Conservation (phyloP, 2,888 invertebrate species). For the Antheraea yamamai region DNA sequence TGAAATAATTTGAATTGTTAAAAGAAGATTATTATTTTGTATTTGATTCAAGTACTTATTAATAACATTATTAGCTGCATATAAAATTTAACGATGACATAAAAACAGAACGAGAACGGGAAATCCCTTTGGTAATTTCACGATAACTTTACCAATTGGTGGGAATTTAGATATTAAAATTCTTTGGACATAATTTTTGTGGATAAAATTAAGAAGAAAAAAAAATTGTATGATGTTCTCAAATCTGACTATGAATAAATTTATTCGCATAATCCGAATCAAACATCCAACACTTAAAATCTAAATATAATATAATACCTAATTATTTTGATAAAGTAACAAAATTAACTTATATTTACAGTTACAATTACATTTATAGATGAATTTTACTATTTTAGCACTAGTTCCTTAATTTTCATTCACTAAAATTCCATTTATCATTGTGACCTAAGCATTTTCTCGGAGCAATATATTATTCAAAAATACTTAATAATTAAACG, state of each 20-base stretch:
- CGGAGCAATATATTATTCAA: constrained; percentile 19
- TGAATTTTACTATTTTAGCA: constrained; percentile 78
- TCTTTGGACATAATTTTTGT: constrained; percentile 74
- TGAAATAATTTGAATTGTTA: neutral
- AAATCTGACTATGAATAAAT: constrained; percentile 75
- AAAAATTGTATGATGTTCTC: constrained; percentile 70
- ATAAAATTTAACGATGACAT: constrained; percentile 22
- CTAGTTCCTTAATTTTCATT: constrained; percentile 55
- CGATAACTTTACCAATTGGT: constrained; percentile 71
- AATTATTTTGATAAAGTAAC: constrained; percentile 80
- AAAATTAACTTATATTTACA: constrained; percentile 83
- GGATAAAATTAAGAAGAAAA: constrained; percentile 55
- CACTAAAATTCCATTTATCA: constrained; percentile 33
- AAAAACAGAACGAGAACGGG: constrained; percentile 35
- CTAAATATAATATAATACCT: constrained; percentile 80
- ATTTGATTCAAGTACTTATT: constrained; percentile 8
- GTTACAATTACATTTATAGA: constrained; percentile 77
- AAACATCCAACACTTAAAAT: constrained; percentile 81
- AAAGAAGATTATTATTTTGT: neutral
- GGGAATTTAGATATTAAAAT: constrained; percentile 72
- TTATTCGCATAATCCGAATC: constrained; percentile 79
- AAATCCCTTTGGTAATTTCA: constrained; percentile 67
- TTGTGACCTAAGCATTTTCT: constrained; percentile 21
- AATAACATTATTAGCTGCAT: neutral
- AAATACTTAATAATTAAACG: constrained; percentile 20